Base-by-base conservation (phyloP, 1,140 invertebrate species). In the Drosophila mauritiana region DNA sequence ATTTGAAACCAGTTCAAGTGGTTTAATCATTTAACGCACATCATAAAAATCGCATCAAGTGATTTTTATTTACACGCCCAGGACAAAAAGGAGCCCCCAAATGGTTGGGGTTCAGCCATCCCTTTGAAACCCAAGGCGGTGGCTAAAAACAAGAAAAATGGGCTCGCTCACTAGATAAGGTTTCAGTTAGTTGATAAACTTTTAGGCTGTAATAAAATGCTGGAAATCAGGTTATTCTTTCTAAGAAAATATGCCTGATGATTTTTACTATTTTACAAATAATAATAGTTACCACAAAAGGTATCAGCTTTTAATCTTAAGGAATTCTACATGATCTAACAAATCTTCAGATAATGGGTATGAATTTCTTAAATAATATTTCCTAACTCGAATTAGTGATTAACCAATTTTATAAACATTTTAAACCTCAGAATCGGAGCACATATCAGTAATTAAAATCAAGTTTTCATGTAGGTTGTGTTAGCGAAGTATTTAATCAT, bases 21-120 rank as follows among this genome's bases (percentile, higher is more conserved):
- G 81, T 85, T 85, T 89, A 89, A 89, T 89, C 85, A 89, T 89
- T 89, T 89, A 89, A 90, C 80, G 86, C 85, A 78, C 85, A 90
- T 89, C 85, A 85, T 89, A 90, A 90, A 89, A 89, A 90, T 89
- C 85, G 55, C 74, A 89, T 89, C 80, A 90, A 90, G 80, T 90
- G 84, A 88, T 78, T 88, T 88, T 89, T 89, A 83, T 89, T 86
- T 86, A 88, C 83, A 76, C 83, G 58, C 67, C 49, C 63, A 73
- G 67, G 51, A 85, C 75, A 59, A 77, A 73, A 73, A 64, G 55
- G 40, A 49, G 12, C 54, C 46, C 63, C 31, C 73, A 43, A 40
- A 25, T 8, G 43, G n/a, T 4, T 8, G 39, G 2, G 39, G 46
- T n/a, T 52, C 20, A 17, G 56, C 2, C 25, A 88, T 78, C 77